A percentile compares a stretch with the other conserved stretches of the same genome.
These are phyloP conservation scores for Labroides dimidiatus DNA, from an alignment of 2,797 vertebrate genomes.

Conservation along the genomic window DNA sequence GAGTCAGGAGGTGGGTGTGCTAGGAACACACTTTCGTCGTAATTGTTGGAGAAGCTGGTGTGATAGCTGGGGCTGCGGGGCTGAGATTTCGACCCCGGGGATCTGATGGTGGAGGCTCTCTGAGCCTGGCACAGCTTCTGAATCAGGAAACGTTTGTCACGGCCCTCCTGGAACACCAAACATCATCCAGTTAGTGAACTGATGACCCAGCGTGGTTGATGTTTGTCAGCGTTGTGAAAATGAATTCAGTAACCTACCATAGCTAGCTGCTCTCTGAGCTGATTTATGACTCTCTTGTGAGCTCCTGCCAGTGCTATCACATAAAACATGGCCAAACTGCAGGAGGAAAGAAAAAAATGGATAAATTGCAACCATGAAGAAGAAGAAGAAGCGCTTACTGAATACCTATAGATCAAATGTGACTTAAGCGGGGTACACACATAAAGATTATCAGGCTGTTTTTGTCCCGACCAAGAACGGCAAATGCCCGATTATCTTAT, in stretches of 20 bases:
- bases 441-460: too few species aligned
- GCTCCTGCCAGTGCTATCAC: conserved; percentile 93
- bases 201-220: neutral
- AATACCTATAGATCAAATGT: neutral
- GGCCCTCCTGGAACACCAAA: conserved; percentile 82
- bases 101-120: conserved; percentile 8
- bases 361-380: neutral
- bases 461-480: too few species aligned
- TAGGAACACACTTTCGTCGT: conserved; percentile 67
- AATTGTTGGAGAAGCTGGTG: conserved; percentile 72
- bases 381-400: too few species aligned
- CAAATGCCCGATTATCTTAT: too few species aligned
- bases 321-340: conserved; percentile 94
- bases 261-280: conserved; percentile 90
- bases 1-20: conserved; percentile 66
- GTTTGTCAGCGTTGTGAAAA: neutral
- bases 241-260: conserved; percentile 84
- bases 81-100: conserved; percentile 22
- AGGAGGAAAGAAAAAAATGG: conserved; percentile 15
- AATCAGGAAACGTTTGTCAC: conserved; percentile 92
- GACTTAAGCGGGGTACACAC: too few species aligned
- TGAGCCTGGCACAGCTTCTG: conserved; percentile 89
- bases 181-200: neutral
- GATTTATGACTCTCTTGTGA: conserved; percentile 90
- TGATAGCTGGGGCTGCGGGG: conserved; percentile 70